phyloP scores from a whole-genome alignment of 2,797 vertebrate species.

The Falco cherrug region DNA sequence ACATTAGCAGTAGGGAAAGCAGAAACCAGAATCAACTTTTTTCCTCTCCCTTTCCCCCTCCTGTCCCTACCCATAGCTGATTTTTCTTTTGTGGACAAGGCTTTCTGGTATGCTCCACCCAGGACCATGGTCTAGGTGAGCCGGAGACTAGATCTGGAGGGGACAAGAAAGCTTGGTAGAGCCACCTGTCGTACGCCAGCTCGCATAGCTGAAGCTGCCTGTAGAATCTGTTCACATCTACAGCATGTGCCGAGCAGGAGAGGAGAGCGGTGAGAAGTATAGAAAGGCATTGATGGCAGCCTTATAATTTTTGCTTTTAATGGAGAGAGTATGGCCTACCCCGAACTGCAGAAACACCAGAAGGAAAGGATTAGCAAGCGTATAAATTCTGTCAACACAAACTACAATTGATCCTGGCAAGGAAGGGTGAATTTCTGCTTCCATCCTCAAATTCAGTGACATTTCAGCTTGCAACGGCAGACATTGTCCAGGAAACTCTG shows the following conservation, averaged over 20 bases:
- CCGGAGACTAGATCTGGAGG: not conserved
- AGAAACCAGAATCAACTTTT: not conserved
- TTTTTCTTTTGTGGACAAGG: not conserved
- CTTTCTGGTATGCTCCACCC: not conserved
- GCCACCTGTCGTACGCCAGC: accelerated
- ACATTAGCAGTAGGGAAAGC: not conserved
- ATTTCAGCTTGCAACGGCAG: not conserved
- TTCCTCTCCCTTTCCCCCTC: not conserved
- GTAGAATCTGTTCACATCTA: not conserved
- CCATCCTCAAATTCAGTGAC: not conserved
- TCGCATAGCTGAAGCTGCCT: not conserved
- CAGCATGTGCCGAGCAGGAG: not conserved
- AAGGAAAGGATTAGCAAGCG: not conserved
- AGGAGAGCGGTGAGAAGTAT: not conserved
- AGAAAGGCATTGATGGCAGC: not conserved
- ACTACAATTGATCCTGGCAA: not conserved
- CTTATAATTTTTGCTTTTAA: not conserved
- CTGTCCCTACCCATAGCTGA: not conserved
- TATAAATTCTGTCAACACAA: not conserved
- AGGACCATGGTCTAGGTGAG: not conserved
- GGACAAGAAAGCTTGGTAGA: not conserved
- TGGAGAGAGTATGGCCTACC: not conserved
- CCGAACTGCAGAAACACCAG: not conserved
- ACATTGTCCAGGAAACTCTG: not conserved
- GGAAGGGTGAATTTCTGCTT: not conserved